phyloP scores from a whole-genome alignment of 2,797 vertebrate species.

The Esox lucius region DNA sequence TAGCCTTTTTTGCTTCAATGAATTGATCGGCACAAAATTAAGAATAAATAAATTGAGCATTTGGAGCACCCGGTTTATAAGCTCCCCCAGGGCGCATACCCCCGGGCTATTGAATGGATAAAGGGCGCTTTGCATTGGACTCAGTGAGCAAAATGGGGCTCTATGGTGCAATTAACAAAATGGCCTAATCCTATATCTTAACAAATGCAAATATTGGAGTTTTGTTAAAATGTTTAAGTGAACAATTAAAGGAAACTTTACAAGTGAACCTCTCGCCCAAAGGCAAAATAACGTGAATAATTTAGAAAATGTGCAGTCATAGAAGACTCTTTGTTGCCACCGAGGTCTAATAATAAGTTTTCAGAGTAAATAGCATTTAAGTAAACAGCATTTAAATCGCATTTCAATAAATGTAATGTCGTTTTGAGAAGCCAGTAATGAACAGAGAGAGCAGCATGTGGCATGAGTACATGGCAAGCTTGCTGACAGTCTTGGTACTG shows the following conservation, averaged over 20 bases:
- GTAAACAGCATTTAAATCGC: conserved; percentile 88
- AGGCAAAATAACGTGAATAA: conserved; percentile 87
- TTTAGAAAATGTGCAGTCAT: conserved; percentile 85
- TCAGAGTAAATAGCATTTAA: conserved; percentile 55
- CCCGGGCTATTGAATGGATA: conserved; percentile 93
- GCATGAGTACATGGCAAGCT: conserved; percentile 48
- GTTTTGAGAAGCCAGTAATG: conserved; percentile 64
- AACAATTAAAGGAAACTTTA: conserved; percentile 98
- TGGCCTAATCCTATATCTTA: conserved; percentile 96
- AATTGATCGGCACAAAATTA: conserved; percentile 99
- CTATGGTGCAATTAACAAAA: conserved; percentile 99
- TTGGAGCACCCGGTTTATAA: conserved; percentile 96
- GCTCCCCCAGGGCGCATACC: conserved; percentile 98
- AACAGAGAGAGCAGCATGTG: conserved; percentile 36
- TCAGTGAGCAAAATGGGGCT: conserved; percentile 91
- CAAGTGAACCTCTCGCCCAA: conserved; percentile 85
- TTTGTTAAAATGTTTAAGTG: conserved; percentile 99
- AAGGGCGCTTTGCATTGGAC: conserved; percentile 92
- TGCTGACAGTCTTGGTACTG: conserved; percentile 7
- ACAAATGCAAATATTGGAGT: conserved; percentile 99
- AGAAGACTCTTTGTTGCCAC: conserved; percentile 73
- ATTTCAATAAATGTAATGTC: conserved; percentile 81
- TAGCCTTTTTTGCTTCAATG: conserved; percentile 99
- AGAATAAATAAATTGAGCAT: conserved; percentile 99
- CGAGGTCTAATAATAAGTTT: conserved; percentile 73